phyloP scores from a whole-genome alignment of 1,140 invertebrate genomes.

The Ostrea denselamellosa region DNA sequence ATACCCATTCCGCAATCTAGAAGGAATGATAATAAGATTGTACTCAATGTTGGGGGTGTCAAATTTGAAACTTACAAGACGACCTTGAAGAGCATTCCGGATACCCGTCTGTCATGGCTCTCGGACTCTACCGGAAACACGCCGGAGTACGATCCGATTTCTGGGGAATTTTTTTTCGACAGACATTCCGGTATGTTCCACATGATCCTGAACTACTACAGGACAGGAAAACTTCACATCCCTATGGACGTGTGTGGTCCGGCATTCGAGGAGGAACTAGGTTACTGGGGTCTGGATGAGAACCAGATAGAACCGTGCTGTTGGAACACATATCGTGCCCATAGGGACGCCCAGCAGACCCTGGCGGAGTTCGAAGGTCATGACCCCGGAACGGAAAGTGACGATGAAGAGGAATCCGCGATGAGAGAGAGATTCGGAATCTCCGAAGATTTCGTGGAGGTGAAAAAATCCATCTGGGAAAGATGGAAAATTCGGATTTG shows the following conservation, averaged over 20 bases:
- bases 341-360: slow-evolving; percentile 77
- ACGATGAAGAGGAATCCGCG: slow-evolving; percentile 61
- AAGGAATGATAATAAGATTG: slow-evolving; percentile 82
- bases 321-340: slow-evolving; percentile 75
- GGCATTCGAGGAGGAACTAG: slow-evolving; percentile 77
- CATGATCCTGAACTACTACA: slow-evolving; percentile 79
- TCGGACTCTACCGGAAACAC: slow-evolving; percentile 72
- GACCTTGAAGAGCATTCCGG: slow-evolving; percentile 77
- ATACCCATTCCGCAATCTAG: slow-evolving; percentile 52
- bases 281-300: slow-evolving; percentile 79
- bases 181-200: slow-evolving; percentile 77
- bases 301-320: slow-evolving; percentile 79
- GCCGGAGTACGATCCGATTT: slow-evolving; percentile 74
- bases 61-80: slow-evolving; percentile 95
- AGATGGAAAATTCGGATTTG: slow-evolving; percentile 72
- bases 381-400: slow-evolving; percentile 60
- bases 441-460: slow-evolving; percentile 64
- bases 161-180: slow-evolving; percentile 79
- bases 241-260: slow-evolving; percentile 78
- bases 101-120: slow-evolving; percentile 76
- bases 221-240: slow-evolving; percentile 76
- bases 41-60: slow-evolving; percentile 98
- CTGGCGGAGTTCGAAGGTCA: slow-evolving; percentile 71
- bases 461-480: slow-evolving; percentile 64
- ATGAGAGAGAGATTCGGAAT: slow-evolving; percentile 73